Conservation (phyloP, 2,113 vertebrate species). For the Nicator chloris region DNA sequence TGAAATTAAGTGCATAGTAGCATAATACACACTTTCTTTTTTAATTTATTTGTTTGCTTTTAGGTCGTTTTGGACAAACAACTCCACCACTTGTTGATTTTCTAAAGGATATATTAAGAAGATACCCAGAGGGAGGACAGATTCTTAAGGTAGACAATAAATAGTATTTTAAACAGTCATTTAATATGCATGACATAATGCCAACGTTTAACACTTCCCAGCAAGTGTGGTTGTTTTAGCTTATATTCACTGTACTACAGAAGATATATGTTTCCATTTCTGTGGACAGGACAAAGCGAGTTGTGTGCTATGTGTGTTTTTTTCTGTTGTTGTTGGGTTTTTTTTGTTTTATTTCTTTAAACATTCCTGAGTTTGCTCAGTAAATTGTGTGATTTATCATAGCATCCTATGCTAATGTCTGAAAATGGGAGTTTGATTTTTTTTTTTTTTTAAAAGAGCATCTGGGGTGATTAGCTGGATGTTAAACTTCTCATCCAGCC, state of each 20-base stretch:
- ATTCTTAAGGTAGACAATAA: slow-evolving; percentile 89
- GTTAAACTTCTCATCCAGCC: background rate
- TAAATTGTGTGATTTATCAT: background rate
- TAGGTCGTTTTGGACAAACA: slow-evolving; percentile 97
- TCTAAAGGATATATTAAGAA: slow-evolving; percentile 94
- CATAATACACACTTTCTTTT: background rate
- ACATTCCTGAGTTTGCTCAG: background rate
- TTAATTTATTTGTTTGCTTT: background rate
- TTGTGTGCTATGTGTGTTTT: background rate
- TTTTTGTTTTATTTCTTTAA: background rate
- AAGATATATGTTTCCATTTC: background rate
- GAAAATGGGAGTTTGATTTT: background rate
- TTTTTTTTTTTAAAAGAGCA: background rate
- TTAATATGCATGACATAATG: background rate
- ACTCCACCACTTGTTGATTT: slow-evolving; percentile 97
- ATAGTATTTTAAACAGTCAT: background rate
- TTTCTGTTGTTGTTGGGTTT: too few relatives aligned
- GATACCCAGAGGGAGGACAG: slow-evolving; percentile 97
- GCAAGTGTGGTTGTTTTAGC: background rate
- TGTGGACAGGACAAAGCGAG: background rate
- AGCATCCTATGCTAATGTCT: background rate
- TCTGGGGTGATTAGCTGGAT: background rate
- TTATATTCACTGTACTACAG: background rate
- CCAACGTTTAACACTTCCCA: background rate
- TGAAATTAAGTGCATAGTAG: background rate